Percentiles rank a stretch among this genome's conserved stretches.
Conservation (phyloP, 2,797 vertebrate species). For the Luscinia megarhynchos region DNA sequence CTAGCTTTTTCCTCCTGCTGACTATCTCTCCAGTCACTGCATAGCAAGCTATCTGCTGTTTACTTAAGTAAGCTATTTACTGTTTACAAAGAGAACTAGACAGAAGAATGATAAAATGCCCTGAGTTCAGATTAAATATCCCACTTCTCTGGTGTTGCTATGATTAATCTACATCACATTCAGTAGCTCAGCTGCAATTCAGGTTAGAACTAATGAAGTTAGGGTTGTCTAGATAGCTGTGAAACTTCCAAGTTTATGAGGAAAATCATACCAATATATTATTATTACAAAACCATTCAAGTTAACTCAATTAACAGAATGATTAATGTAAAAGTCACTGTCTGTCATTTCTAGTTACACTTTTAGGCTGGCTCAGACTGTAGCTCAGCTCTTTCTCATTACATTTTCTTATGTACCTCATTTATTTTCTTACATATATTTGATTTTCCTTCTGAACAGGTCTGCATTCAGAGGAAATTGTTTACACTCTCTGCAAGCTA, state of each 20-base stretch:
- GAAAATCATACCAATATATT: conserved; percentile 10
- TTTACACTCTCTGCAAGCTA: background rate
- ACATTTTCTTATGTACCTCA: background rate
- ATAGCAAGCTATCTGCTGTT: background rate
- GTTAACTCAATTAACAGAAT: background rate
- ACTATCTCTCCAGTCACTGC: background rate
- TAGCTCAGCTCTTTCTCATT: background rate
- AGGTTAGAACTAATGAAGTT: background rate
- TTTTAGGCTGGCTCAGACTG: background rate
- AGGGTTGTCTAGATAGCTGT: conserved; percentile 14
- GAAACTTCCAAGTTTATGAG: conserved; percentile 16
- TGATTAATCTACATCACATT: conserved; percentile 49
- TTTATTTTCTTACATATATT: background rate
- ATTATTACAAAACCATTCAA: conserved; percentile 17
- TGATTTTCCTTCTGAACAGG: background rate
- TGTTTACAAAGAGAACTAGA: background rate
- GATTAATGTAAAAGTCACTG: background rate
- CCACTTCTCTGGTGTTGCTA: background rate
- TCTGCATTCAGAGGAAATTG: background rate
- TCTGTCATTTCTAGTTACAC: background rate
- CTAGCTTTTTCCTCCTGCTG: background rate
- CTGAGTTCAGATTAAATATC: background rate
- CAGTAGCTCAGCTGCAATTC: conserved; percentile 26
- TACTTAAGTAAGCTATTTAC: background rate
- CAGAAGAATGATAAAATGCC: conserved; percentile 28